Evolutionary conservation across 2,888 invertebrate species (phyloP).

Genomic region (Drosophila acutilabella): DNA sequence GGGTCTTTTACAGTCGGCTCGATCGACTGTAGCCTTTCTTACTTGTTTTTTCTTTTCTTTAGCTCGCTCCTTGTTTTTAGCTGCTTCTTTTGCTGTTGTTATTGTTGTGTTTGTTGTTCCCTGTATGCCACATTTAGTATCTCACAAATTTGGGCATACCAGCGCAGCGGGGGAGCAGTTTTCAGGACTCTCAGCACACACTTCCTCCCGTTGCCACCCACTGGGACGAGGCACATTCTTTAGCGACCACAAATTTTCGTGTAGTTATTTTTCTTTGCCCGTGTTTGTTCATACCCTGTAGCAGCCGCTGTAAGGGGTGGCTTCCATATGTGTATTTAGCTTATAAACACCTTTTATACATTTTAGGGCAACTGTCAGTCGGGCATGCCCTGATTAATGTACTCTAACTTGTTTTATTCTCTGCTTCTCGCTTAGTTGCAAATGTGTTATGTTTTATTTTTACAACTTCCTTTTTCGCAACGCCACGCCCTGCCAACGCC

Average conservation of each 20-base stretch:
- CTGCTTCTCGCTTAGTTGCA: conserved; percentile 60
- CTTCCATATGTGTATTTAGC: neutral
- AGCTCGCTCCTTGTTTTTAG: conserved; percentile 9
- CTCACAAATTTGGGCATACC: conserved; percentile 69
- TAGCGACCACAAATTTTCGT: conserved; percentile 76
- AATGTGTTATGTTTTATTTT: conserved; percentile 79
- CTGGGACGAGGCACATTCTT: conserved; percentile 60
- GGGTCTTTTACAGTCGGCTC: too few species aligned
- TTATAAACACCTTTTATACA: neutral
- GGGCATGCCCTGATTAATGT: neutral
- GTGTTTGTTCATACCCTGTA: conserved; percentile 16
- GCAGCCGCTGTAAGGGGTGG: neutral
- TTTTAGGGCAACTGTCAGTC: neutral
- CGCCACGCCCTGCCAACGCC: conserved; percentile 19
- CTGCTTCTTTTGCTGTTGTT: conserved; percentile 10
- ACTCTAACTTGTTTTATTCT: conserved; percentile 19
- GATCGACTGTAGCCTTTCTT: too few species aligned
- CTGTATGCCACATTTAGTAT: conserved; percentile 69
- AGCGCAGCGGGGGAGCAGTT: conserved; percentile 54
- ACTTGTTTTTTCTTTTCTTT: conserved; percentile 7
- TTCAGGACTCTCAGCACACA: conserved; percentile 17
- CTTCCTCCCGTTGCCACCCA: conserved; percentile 1
- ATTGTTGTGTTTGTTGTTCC: conserved; percentile 25
- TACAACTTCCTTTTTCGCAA: conserved; percentile 68
- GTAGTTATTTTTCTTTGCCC: conserved; percentile 73